A percentile compares a stretch with the other conserved stretches of the same genome.
Conservation (phyloP, 1,140 invertebrate species). For the Lordiphosa mommai region DNA sequence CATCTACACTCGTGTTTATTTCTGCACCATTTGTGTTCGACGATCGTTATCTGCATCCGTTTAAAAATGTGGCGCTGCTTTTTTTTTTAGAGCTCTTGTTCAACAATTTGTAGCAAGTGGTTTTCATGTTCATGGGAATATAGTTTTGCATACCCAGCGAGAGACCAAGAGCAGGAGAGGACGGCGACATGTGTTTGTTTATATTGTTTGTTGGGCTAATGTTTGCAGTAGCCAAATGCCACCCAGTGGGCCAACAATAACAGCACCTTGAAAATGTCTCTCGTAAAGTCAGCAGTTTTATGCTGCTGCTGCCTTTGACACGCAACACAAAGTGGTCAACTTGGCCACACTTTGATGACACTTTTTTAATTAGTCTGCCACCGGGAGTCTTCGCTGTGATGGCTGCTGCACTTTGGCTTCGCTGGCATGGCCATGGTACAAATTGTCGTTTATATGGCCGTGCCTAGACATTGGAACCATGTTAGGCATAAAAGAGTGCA, state of each 20-base stretch:
- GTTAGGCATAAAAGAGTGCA: too few species aligned
- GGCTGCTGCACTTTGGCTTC: constrained; percentile 10
- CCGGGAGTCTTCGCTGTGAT: neutral
- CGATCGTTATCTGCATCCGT: constrained; percentile 77
- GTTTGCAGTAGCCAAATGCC: constrained; percentile 42
- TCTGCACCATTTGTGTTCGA: constrained; percentile 78
- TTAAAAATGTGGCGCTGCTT: constrained; percentile 58
- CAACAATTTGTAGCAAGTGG: constrained; percentile 77
- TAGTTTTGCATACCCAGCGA: constrained; percentile 61
- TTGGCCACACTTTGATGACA: constrained; percentile 70
- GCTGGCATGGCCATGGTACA: constrained; percentile 23
- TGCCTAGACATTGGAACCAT: constrained; percentile 22
- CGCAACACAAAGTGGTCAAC: constrained; percentile 32
- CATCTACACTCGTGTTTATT: constrained; percentile 78
- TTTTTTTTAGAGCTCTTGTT: constrained; percentile 59
- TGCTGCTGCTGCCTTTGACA: constrained; percentile 40
- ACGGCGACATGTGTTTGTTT: constrained; percentile 51
- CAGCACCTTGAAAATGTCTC: neutral
- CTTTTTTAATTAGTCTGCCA: constrained; percentile 68
- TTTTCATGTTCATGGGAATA: constrained; percentile 76
- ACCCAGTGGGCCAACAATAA: constrained; percentile 51
- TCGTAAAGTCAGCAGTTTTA: constrained; percentile 57
- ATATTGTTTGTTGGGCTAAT: constrained; percentile 37
- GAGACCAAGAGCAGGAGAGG: constrained; percentile 11
- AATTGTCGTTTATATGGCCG: constrained; percentile 42